Evolutionary conservation across 2,113 vertebrate genomes (phyloP).

Genomic region (Hippocampus abdominalis): DNA sequence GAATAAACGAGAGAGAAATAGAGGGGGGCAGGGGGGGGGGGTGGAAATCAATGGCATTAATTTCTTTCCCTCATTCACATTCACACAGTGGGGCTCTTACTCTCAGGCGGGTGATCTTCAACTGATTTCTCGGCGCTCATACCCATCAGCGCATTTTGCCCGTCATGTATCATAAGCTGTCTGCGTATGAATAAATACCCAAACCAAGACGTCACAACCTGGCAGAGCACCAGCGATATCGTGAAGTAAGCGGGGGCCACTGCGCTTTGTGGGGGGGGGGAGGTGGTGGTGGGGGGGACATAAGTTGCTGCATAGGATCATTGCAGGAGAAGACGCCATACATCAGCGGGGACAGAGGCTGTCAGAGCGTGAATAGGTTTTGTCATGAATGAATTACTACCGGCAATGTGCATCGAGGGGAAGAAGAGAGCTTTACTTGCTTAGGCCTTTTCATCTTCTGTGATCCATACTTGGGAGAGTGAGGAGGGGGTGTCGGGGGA

Average conservation of each 20-base stretch:
- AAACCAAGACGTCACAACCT: slow-evolving; percentile 49
- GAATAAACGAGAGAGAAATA: slow-evolving; percentile 46
- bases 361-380: slow-evolving; percentile 76
- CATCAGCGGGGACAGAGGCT: slow-evolving; percentile 68
- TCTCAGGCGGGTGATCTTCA: slow-evolving; percentile 60
- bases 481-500: neutral
- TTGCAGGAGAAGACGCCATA: slow-evolving; percentile 65
- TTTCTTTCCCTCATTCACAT: slow-evolving; percentile 66
- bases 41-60: slow-evolving; percentile 45
- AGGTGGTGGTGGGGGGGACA: slow-evolving; percentile 1
- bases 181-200: slow-evolving; percentile 48
- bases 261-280: slow-evolving; percentile 24
- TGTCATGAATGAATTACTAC: slow-evolving; percentile 79
- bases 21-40: slow-evolving; percentile 1
- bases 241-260: slow-evolving; percentile 7
- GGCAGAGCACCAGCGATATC: slow-evolving; percentile 42
- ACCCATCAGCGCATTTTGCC: slow-evolving; percentile 62
- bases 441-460: slow-evolving; percentile 69
- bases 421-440: slow-evolving; percentile 63
- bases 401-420: slow-evolving; percentile 59
- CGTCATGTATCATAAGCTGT: slow-evolving; percentile 65
- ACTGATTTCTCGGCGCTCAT: slow-evolving; percentile 59
- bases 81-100: slow-evolving; percentile 55
- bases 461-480: slow-evolving; percentile 64
- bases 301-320: slow-evolving; percentile 35